Percentiles rank a stretch among this genome's conserved stretches.
These are phyloP conservation scores for Hirtodrosophila cameraria DNA, from an alignment of 2,888 invertebrate genomes.

Conservation along the genomic window DNA sequence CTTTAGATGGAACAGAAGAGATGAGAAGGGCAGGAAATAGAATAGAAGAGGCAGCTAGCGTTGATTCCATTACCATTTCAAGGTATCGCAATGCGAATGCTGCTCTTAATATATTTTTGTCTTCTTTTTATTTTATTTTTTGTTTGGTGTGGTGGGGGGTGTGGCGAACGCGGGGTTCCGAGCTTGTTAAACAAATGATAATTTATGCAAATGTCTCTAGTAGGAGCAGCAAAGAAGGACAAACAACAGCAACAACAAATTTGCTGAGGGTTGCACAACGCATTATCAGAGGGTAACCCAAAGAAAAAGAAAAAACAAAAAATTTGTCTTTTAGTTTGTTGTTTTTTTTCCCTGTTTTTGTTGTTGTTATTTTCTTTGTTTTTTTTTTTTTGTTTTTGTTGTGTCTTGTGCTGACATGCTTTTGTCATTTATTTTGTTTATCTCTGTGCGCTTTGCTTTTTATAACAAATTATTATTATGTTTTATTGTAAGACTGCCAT, in stretches of 20 bases:
- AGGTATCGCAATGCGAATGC: slow-evolving; percentile 34
- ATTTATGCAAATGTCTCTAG: slow-evolving; percentile 82
- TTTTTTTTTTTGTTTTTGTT: slow-evolving; percentile 21
- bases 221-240: slow-evolving; percentile 40
- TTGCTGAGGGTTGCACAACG: slow-evolving; percentile 70
- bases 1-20: slow-evolving; percentile 41
- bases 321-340: slow-evolving; percentile 57
- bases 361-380: slow-evolving; percentile 6
- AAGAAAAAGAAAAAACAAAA: no score
- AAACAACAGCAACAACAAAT: slow-evolving; percentile 24
- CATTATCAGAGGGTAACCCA: slow-evolving; percentile 34
- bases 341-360: slow-evolving; percentile 30
- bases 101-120: slow-evolving; percentile 6
- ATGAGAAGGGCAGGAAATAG: no score
- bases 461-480: slow-evolving; percentile 81
- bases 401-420: slow-evolving; percentile 68
- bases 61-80: slow-evolving; percentile 55
- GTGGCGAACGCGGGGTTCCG: slow-evolving; percentile 16
- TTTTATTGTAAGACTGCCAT: slow-evolving; percentile 57
- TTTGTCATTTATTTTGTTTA: slow-evolving; percentile 82
- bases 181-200: slow-evolving; percentile 79
- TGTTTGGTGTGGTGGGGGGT: neutral
- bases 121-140: slow-evolving; percentile 4
- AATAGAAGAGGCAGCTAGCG: slow-evolving; percentile 19
- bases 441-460: slow-evolving; percentile 65